phyloP scores from a whole-genome alignment of 2,888 invertebrate genomes.

The Halocaridina rubra region DNA sequence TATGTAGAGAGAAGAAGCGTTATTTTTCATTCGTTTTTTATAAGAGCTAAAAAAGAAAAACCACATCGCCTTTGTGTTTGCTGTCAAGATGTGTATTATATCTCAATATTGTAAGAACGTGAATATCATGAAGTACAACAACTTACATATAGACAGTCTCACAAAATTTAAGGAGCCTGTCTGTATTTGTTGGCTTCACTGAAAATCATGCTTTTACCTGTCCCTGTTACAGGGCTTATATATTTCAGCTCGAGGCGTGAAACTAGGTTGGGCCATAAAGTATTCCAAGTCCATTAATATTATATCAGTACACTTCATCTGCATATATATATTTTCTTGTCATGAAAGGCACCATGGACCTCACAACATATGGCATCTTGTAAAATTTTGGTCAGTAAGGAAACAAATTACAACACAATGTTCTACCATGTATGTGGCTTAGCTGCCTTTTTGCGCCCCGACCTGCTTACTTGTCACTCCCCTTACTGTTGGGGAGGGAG shows the following conservation, averaged over 20 bases:
- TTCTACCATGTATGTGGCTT: conserved; percentile 54
- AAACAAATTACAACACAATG: no score
- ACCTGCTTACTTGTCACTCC: conserved; percentile 46
- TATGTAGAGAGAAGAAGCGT: conserved; percentile 40
- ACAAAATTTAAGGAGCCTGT: no score
- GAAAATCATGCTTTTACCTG: conserved; percentile 3
- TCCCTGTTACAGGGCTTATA: not conserved
- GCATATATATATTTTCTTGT: not conserved
- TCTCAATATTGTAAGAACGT: conserved; percentile 14
- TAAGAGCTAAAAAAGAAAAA: conserved; percentile 44
- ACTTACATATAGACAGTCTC: no score
- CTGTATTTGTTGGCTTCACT: not conserved
- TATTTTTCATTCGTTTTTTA: conserved; percentile 56
- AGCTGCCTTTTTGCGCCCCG: conserved; percentile 53
- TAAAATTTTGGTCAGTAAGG: no score
- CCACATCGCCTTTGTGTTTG: conserved; percentile 59
- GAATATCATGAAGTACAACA: not conserved
- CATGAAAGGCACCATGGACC: conserved; percentile 48
- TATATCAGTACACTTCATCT: not conserved
- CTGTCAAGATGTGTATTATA: conserved; percentile 49
- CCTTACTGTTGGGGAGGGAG: conserved; percentile 23
- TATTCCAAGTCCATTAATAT: conserved; percentile 6
- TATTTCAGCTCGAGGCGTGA: conserved; percentile 36
- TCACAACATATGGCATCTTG: no score
- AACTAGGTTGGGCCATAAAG: conserved; percentile 27